Evolutionary conservation across 2,113 vertebrate species (phyloP).

Genomic region (Kobus ellipsiprymnus): DNA sequence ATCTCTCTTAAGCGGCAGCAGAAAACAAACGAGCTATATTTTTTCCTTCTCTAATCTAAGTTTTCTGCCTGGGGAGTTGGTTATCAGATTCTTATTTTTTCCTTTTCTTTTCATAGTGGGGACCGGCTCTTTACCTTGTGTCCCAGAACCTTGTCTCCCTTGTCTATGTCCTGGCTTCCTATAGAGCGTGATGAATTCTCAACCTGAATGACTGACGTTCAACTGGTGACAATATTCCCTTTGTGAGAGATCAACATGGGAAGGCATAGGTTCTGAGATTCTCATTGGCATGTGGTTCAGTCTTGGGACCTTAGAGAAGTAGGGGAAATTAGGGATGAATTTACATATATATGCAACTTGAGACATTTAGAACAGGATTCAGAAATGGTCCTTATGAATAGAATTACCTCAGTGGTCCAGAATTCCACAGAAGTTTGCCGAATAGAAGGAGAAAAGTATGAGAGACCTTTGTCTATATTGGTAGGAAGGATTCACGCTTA

Average conservation of each 20-base stretch:
- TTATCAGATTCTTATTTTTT: not conserved
- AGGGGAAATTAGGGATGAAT: not conserved
- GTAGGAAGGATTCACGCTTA: not conserved
- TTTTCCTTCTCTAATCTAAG: not conserved
- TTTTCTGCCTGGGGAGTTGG: not conserved
- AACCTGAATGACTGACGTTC: not conserved
- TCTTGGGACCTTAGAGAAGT: not conserved
- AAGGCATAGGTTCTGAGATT: not conserved
- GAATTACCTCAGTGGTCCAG: not conserved
- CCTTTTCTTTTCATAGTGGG: not conserved
- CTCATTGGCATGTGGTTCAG: not conserved
- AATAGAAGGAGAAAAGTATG: not conserved
- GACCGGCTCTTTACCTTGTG: not conserved
- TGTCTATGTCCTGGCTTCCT: not conserved
- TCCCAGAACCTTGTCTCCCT: not conserved
- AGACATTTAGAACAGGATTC: not conserved
- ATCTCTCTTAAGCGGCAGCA: too few relatives aligned
- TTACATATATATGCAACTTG: not conserved
- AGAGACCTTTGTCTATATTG: not conserved
- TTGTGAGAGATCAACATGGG: not conserved
- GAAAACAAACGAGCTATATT: too few relatives aligned
- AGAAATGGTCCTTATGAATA: not conserved
- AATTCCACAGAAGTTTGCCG: not conserved
- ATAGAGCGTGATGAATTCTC: not conserved
- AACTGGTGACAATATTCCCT: not conserved